These are phyloP conservation scores for Diarsia mendica DNA, from an alignment of 2,888 invertebrate species.

Conservation along the genomic window DNA sequence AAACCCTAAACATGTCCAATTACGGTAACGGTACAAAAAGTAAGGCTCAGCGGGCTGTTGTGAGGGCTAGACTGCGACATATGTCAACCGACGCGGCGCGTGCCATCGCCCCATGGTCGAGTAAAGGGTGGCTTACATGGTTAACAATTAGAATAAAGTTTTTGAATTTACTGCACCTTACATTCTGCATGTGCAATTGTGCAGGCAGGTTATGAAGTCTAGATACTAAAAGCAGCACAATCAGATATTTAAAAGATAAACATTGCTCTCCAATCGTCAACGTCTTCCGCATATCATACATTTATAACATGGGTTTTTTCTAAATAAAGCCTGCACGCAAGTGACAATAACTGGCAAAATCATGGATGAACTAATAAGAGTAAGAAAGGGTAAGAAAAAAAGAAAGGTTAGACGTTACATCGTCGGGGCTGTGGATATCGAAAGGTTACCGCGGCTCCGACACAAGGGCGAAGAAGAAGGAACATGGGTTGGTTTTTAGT, in stretches of 20 bases:
- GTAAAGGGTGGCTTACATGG: constrained; percentile 14
- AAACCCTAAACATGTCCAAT: constrained; percentile 37
- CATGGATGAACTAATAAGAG: neutral
- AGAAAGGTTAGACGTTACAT: neutral
- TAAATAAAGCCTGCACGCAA: neutral
- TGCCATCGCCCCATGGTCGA: constrained; percentile 68
- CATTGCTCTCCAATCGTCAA: neutral
- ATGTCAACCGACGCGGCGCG: constrained; percentile 74
- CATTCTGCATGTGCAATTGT: neutral
- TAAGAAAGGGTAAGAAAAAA: neutral
- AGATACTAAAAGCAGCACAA: neutral
- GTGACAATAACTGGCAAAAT: neutral
- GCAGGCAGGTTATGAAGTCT: neutral
- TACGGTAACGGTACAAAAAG: constrained; percentile 35
- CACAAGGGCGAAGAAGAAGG: no score
- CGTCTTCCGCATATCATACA: neutral
- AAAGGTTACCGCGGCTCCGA: no score
- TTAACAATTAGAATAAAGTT: neutral
- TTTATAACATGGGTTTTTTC: neutral
- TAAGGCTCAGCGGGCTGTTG: constrained; percentile 25
- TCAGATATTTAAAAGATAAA: neutral
- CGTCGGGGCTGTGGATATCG: no score
- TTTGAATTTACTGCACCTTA: neutral
- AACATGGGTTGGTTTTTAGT: no score
- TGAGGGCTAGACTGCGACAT: constrained; percentile 70